Percentiles rank a stretch among this genome's conserved stretches.
Conservation (phyloP, 2,888 invertebrate species). For the Selenia dentaria region DNA sequence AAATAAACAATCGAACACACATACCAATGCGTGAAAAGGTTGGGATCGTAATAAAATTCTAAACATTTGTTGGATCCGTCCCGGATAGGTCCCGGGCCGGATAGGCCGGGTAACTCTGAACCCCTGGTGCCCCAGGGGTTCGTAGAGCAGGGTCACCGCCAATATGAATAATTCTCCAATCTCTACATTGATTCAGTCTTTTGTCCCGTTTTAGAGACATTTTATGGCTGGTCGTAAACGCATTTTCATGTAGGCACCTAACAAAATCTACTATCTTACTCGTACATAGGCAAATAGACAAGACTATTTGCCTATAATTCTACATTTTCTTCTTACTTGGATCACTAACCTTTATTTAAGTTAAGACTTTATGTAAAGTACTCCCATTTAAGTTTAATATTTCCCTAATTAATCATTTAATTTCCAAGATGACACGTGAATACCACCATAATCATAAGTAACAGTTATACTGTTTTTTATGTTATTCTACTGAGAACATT, state of each 20-base stretch:
- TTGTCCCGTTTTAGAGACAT: constrained; percentile 60
- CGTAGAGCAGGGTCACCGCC: constrained; percentile 53
- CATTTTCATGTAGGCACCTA: constrained; percentile 32
- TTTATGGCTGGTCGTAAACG: constrained; percentile 61
- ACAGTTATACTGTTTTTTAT: too few relatives aligned
- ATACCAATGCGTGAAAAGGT: constrained; percentile 37
- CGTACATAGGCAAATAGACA: too few relatives aligned
- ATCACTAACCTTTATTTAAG: too few relatives aligned
- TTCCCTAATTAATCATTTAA: too few relatives aligned
- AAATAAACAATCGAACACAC: constrained; percentile 24
- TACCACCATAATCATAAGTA: too few relatives aligned
- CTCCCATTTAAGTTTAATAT: too few relatives aligned
- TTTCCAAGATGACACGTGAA: too few relatives aligned
- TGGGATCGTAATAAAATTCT: constrained; percentile 48
- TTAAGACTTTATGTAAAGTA: too few relatives aligned
- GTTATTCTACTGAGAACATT: too few relatives aligned
- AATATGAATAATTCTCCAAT: constrained; percentile 70
- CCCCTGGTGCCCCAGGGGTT: constrained; percentile 19
- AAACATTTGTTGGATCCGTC: constrained; percentile 48
- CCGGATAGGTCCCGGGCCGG: constrained; percentile 27
- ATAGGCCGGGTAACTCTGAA: constrained; percentile 5
- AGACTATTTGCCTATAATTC: not conserved
- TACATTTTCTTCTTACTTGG: not conserved
- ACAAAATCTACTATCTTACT: not conserved
- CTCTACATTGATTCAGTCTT: constrained; percentile 62